Evolutionary conservation across 2,113 vertebrate genomes (phyloP).

Genomic region (Phodopus roborovskii): DNA sequence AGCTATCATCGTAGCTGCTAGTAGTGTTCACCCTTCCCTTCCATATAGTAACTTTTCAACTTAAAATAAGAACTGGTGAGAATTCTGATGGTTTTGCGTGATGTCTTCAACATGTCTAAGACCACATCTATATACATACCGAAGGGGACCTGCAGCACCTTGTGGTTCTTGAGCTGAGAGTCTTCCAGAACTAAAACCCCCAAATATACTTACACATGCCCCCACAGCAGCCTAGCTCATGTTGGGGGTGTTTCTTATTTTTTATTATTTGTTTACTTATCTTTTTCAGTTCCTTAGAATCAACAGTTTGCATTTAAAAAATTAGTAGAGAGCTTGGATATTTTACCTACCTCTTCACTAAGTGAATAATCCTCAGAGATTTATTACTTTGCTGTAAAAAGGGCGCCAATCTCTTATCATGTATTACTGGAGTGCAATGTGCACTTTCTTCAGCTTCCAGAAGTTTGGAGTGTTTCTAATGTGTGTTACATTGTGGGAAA

Average conservation of each 20-base stretch:
- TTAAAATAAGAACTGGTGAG: background rate
- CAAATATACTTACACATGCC: background rate
- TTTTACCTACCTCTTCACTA: background rate
- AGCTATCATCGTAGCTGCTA: background rate
- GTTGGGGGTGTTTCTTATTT: background rate
- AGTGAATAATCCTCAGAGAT: background rate
- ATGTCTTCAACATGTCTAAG: background rate
- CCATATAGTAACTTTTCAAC: background rate
- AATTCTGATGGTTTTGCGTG: background rate
- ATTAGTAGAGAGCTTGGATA: background rate
- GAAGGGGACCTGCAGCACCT: background rate
- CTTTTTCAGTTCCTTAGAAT: background rate
- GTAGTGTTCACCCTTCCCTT: background rate
- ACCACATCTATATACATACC: background rate
- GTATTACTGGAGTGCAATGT: constrained; percentile 22
- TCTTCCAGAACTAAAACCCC: background rate
- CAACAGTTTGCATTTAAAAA: background rate
- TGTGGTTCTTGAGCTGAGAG: background rate
- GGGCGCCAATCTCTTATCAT: background rate
- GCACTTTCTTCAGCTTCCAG: background rate
- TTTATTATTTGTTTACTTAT: background rate
- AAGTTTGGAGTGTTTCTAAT: background rate
- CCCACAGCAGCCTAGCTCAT: background rate
- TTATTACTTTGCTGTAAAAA: background rate
- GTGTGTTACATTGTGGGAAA: background rate